Percentiles rank a stretch among this genome's conserved stretches.
Conservation (phyloP, 1,140 invertebrate species). For the Tetramorium parvispinum region DNA sequence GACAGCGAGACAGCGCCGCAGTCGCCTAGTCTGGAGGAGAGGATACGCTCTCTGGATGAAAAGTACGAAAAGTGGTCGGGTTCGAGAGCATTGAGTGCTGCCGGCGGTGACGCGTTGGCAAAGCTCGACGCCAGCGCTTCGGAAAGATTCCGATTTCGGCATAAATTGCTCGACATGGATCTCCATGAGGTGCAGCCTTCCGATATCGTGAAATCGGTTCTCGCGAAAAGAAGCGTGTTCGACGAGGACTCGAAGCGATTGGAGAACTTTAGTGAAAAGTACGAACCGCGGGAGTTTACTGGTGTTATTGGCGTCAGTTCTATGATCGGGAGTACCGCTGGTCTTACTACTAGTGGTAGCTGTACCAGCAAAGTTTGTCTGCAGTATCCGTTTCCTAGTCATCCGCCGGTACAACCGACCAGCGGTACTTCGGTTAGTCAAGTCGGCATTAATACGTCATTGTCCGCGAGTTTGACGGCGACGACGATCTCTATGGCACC, state of each 20-base stretch:
- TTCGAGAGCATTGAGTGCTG: constrained; percentile 86
- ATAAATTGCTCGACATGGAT: constrained; percentile 91
- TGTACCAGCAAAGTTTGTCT: constrained; percentile 87
- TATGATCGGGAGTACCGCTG: constrained; percentile 73
- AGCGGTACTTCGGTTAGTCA: constrained; percentile 63
- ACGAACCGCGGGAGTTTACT: constrained; percentile 90
- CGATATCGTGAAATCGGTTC: constrained; percentile 96
- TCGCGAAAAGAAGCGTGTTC: constrained; percentile 97
- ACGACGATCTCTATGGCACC: constrained; percentile 52
- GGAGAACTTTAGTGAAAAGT: constrained; percentile 95
- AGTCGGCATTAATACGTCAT: constrained; percentile 58
- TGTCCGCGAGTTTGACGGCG: constrained; percentile 58
- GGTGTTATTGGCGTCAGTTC: constrained; percentile 79
- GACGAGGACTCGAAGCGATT: constrained; percentile 97
- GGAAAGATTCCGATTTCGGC: constrained; percentile 87
- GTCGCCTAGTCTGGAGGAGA: constrained; percentile 92
- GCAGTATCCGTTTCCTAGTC: constrained; percentile 93
- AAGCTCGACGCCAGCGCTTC: constrained; percentile 86
- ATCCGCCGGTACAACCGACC: constrained; percentile 88
- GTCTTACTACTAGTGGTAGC: constrained; percentile 73
- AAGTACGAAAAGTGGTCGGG: constrained; percentile 96
- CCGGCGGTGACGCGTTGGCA: constrained; percentile 87
- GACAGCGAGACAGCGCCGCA: constrained; percentile 86
- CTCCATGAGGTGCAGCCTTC: constrained; percentile 94
- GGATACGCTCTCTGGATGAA: constrained; percentile 95